A percentile compares a stretch with the other conserved stretches of the same genome.
Conservation (phyloP, 1,140 invertebrate genomes). For the Drosophila kurseongensis region DNA sequence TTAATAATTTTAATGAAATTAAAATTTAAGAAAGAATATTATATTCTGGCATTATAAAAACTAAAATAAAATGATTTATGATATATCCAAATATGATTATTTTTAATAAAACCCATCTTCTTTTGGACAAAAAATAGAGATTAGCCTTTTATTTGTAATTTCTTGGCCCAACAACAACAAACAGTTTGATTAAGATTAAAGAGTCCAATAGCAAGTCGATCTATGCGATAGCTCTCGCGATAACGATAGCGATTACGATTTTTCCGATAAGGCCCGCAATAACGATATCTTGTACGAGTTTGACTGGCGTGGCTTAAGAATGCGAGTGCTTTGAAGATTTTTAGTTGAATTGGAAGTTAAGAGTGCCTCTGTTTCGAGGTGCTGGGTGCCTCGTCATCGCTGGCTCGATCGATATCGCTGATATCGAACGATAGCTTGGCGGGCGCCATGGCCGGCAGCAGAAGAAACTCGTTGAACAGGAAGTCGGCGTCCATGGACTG, state of each 20-base stretch:
- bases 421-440: slow-evolving; percentile 33
- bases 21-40: no score
- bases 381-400: slow-evolving; percentile 1
- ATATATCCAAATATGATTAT: no score
- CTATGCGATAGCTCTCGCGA: slow-evolving; percentile 2
- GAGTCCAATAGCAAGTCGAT: background rate
- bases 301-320: slow-evolving; percentile 1
- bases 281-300: slow-evolving; percentile 9
- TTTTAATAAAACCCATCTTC: slow-evolving; percentile 5
- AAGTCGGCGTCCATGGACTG: slow-evolving; percentile 82
- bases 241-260: slow-evolving; percentile 6
- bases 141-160: slow-evolving; percentile 49
- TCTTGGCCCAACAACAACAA: slow-evolving; percentile 62
- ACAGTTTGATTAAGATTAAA: slow-evolving; percentile 44
- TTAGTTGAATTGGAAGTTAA: slow-evolving; percentile 7
- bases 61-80: no score
- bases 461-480: slow-evolving; percentile 76
- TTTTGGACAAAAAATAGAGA: slow-evolving; percentile 57
- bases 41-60: no score
- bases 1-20: no score
- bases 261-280: slow-evolving; percentile 3
- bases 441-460: slow-evolving; percentile 61
- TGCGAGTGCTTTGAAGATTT: slow-evolving; percentile 14
- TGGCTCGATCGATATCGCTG: slow-evolving; percentile 30
- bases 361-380: slow-evolving; percentile 2